These are phyloP conservation scores for Centrocercus urophasianus DNA, from an alignment of 2,113 vertebrate genomes.

Conservation along the genomic window DNA sequence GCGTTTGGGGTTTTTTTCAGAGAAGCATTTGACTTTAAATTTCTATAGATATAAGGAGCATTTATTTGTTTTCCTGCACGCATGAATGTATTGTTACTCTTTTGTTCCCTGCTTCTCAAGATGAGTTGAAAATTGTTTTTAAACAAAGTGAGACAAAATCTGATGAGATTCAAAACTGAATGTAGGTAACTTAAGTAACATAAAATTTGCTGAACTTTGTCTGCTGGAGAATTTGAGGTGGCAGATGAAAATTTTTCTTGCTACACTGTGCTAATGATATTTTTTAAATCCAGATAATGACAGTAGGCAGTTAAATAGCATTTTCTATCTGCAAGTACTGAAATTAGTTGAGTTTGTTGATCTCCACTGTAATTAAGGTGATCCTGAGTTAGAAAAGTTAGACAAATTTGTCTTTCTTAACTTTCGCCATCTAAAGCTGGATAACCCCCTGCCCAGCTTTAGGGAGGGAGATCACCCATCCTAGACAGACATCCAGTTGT, in stretches of 20 bases:
- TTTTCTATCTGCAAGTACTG: not conserved
- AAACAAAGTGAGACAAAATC: not conserved
- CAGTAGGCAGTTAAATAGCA: not conserved
- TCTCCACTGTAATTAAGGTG: not conserved
- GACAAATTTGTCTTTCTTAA: not conserved
- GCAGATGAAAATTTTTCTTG: not conserved
- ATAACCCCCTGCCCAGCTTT: not conserved
- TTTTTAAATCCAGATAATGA: not conserved
- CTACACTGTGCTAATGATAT: not conserved
- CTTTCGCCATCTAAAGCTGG: not conserved
- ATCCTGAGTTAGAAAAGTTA: not conserved
- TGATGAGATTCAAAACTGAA: not conserved
- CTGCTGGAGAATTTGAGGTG: not conserved
- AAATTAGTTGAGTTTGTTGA: not conserved
- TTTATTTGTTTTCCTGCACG: not conserved
- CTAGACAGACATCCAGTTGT: not conserved
- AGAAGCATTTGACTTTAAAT: not conserved
- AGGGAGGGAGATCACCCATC: not conserved
- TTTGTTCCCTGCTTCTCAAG: not conserved
- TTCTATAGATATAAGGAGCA: not conserved
- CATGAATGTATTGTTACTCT: not conserved
- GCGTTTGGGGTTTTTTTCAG: too few relatives aligned
- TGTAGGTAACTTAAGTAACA: not conserved
- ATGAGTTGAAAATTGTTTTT: not conserved
- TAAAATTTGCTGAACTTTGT: not conserved